Conservation (phyloP, 2,113 vertebrate species). For the Heloderma charlesbogerti region DNA sequence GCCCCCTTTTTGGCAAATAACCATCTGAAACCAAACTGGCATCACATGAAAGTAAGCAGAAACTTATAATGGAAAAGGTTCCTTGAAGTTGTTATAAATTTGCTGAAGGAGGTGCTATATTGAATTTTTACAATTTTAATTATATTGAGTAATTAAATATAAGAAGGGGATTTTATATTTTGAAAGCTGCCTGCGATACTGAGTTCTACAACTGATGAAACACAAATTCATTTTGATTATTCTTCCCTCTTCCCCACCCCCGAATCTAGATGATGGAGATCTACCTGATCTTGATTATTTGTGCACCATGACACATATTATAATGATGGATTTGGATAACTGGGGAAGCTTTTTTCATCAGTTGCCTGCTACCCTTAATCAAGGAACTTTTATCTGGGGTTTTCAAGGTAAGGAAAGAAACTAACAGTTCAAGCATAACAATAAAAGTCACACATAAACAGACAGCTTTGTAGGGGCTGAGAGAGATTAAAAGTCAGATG, state of each 20-base stretch:
- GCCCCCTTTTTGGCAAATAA: background rate
- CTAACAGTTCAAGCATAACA: background rate
- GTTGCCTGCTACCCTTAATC: constrained; percentile 82
- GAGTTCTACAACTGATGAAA: constrained; percentile 41
- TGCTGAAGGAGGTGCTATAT: background rate
- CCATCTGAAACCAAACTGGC: background rate
- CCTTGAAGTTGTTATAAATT: constrained; percentile 1
- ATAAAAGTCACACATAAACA: background rate
- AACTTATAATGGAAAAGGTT: background rate
- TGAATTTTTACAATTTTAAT: background rate
- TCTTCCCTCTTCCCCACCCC: constrained; percentile 23
- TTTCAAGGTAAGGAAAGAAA: constrained; percentile 82
- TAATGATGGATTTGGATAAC: constrained; percentile 87
- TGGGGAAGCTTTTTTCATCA: constrained; percentile 83
- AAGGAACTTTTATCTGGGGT: constrained; percentile 87
- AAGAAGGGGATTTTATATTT: background rate
- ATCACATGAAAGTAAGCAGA: background rate
- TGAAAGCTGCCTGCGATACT: background rate
- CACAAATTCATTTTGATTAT: constrained; percentile 26
- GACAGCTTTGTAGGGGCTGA: background rate
- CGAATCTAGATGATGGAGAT: constrained; percentile 66
- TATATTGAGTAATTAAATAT: background rate
- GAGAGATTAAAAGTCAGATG: background rate
- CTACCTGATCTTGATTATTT: constrained; percentile 86
- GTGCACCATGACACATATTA: constrained; percentile 85